phyloP scores from a whole-genome alignment of 2,797 vertebrate species.

The Phalloptychus januarius region DNA sequence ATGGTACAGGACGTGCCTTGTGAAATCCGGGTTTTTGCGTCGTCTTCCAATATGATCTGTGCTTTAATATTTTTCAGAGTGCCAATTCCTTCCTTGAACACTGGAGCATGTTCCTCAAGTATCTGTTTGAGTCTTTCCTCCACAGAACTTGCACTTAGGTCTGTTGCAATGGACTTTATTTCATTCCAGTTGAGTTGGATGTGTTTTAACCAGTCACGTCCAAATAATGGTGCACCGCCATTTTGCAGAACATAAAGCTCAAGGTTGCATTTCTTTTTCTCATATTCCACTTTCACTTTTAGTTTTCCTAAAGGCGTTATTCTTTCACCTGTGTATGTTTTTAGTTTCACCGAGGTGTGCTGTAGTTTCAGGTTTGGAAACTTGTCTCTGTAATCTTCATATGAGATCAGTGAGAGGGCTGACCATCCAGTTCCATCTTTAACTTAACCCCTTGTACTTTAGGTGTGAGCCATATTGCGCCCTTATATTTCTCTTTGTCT shows the following conservation, averaged over 20 bases:
- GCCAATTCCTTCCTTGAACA: too few relatives aligned
- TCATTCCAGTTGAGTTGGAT: too few relatives aligned
- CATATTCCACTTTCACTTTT: too few relatives aligned
- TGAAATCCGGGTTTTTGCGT: neutral
- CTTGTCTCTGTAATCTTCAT: neutral
- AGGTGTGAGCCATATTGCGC: conserved; percentile 1
- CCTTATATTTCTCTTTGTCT: too few relatives aligned
- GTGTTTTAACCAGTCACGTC: too few relatives aligned
- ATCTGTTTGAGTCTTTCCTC: neutral
- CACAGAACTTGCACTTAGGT: neutral
- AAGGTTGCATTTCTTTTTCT: too few relatives aligned
- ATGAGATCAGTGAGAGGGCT: conserved; percentile 2
- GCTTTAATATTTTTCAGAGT: neutral
- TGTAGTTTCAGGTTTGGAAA: neutral
- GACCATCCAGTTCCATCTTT: neutral
- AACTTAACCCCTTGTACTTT: neutral
- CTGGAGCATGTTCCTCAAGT: neutral
- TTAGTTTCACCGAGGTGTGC: too few relatives aligned
- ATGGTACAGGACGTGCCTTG: neutral
- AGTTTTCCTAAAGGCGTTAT: too few relatives aligned
- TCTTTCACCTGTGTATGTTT: too few relatives aligned
- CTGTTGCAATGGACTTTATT: too few relatives aligned
- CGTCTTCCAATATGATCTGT: neutral
- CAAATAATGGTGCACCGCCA: too few relatives aligned
- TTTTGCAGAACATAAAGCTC: too few relatives aligned